Evolutionary conservation across 1,140 invertebrate genomes (phyloP).

Genomic region (Colletes latitarsis): DNA sequence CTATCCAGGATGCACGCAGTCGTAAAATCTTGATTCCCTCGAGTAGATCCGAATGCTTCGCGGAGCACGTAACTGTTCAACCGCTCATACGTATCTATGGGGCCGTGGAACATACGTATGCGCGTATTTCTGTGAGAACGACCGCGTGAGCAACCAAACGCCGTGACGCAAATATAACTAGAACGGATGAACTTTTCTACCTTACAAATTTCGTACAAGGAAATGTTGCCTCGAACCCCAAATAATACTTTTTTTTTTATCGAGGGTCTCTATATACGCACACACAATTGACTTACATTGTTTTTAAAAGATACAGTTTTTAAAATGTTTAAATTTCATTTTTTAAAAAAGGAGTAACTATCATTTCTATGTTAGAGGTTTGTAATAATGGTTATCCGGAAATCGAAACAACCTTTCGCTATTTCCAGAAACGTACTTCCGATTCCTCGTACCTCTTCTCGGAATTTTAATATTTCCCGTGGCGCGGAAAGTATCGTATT

Average conservation of each 20-base stretch:
- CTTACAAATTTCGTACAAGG: neutral
- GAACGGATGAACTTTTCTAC: neutral
- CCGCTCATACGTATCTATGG: neutral
- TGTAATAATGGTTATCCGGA: too few relatives aligned
- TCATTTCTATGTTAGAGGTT: too few relatives aligned
- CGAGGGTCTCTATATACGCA: too few relatives aligned
- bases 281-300: too few relatives aligned
- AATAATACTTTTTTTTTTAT: too few relatives aligned
- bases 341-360: too few relatives aligned
- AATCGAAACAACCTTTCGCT: neutral
- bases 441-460: too few relatives aligned
- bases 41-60: conserved; percentile 32
- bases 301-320: too few relatives aligned
- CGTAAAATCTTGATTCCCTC: conserved; percentile 41
- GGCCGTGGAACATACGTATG: neutral
- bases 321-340: too few relatives aligned
- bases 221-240: too few relatives aligned
- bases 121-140: neutral
- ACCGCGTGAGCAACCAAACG: neutral
- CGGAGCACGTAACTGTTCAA: conserved; percentile 10
- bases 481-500: neutral
- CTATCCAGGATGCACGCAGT: conserved; percentile 38
- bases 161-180: neutral
- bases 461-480: neutral
- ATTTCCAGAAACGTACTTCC: neutral